These are phyloP conservation scores for Archilochus colubris DNA, from an alignment of 2,113 vertebrate genomes.

Conservation along the genomic window DNA sequence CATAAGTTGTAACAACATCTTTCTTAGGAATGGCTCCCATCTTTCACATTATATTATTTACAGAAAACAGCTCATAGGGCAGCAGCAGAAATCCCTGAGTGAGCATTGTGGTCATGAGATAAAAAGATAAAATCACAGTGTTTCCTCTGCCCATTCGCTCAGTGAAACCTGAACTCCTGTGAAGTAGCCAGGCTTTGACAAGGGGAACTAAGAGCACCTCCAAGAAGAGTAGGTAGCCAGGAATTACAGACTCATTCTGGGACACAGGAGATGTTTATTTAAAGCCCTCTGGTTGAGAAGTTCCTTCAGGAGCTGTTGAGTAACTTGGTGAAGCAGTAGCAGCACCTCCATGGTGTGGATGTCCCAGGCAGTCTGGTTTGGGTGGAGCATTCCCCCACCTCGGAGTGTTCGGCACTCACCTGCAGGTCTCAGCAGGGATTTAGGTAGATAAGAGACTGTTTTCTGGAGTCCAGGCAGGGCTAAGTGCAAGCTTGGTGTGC, in stretches of 20 bases:
- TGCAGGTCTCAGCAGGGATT: not conserved
- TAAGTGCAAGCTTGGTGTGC: not conserved
- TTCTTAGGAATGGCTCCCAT: not conserved
- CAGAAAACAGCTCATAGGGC: not conserved
- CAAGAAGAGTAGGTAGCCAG: not conserved
- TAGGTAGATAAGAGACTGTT: not conserved
- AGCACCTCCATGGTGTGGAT: rapidly evolving
- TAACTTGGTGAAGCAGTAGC: not conserved
- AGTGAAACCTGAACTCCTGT: not conserved
- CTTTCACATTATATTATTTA: not conserved
- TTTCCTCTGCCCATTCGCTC: not conserved
- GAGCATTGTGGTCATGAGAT: not conserved
- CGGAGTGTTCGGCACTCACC: not conserved
- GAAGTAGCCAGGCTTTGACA: not conserved
- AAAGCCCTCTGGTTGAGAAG: not conserved
- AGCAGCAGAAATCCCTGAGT: not conserved
- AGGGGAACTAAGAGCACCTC: not conserved
- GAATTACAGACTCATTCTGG: not conserved
- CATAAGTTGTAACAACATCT: not conserved
- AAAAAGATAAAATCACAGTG: not conserved
- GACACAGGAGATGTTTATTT: not conserved
- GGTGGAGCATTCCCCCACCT: not conserved
- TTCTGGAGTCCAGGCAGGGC: not conserved
- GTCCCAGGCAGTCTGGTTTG: not conserved
- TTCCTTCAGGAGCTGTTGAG: not conserved